Evolutionary conservation across 2,888 invertebrate genomes (phyloP).

Genomic region (Maniola hyperantus): DNA sequence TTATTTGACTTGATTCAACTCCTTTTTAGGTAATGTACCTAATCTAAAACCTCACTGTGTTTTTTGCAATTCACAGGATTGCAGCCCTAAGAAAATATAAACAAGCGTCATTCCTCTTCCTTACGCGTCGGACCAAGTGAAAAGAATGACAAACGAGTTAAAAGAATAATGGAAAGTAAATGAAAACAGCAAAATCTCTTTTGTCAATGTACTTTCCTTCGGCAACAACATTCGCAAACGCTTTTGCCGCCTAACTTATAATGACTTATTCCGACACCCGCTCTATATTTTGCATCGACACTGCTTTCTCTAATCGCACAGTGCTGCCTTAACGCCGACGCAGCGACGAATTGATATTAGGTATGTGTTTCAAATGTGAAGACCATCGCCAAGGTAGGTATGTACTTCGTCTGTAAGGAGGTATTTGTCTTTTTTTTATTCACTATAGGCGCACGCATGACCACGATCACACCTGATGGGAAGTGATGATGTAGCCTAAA

Average conservation of each 20-base stretch:
- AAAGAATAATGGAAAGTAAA: constrained; percentile 79
- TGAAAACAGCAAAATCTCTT: constrained; percentile 78
- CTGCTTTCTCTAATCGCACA: constrained; percentile 10
- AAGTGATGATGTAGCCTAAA: no score
- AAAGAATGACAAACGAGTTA: constrained; percentile 79
- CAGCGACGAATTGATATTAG: background rate
- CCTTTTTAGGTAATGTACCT: no score
- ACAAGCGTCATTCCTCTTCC: constrained; percentile 73
- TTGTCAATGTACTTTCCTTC: constrained; percentile 42
- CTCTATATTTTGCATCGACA: constrained; percentile 19
- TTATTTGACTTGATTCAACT: no score
- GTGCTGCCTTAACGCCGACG: background rate
- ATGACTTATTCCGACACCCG: constrained; percentile 35
- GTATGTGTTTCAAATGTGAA: background rate
- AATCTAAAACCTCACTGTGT: background rate
- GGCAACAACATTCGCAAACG: constrained; percentile 26
- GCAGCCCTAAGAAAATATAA: constrained; percentile 56
- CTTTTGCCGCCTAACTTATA: constrained; percentile 37
- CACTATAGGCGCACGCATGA: no score
- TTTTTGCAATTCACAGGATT: background rate
- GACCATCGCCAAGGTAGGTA: background rate
- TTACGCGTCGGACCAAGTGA: constrained; percentile 63
- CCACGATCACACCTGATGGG: no score
- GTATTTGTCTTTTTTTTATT: no score
- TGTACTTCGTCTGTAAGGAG: no score